These are phyloP conservation scores for Drosophila pseudotalamancana DNA, from an alignment of 2,888 invertebrate genomes.

Conservation along the genomic window DNA sequence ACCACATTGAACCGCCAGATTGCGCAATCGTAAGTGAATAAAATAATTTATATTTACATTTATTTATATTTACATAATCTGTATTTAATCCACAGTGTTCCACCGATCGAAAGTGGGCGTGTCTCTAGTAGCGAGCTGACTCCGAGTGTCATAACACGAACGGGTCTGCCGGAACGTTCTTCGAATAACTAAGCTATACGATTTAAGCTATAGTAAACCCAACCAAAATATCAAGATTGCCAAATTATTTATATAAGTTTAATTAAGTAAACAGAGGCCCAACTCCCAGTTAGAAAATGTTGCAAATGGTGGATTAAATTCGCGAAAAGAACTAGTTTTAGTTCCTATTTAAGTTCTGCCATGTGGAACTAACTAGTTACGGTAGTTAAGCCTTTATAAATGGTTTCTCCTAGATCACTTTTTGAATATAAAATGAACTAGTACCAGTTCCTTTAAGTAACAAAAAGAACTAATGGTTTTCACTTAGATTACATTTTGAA, in stretches of 20 bases:
- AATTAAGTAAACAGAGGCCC: slow-evolving; percentile 29
- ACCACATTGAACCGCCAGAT: slow-evolving; percentile 85
- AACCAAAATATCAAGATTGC: slow-evolving; percentile 60
- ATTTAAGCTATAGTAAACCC: slow-evolving; percentile 26
- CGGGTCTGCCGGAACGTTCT: slow-evolving; percentile 84
- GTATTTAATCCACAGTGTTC: slow-evolving; percentile 77
- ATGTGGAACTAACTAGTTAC: not conserved
- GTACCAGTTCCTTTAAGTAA: no score
- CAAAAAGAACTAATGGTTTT: no score
- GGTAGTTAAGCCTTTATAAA: not conserved
- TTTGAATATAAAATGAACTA: slow-evolving; percentile 1
- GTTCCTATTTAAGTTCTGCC: not conserved
- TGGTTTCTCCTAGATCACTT: not conserved
- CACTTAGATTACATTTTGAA: no score
- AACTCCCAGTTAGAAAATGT: slow-evolving; percentile 49
- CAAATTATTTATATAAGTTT: slow-evolving; percentile 56
- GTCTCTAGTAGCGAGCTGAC: slow-evolving; percentile 81
- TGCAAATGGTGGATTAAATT: slow-evolving; percentile 1
- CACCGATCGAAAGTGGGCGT: slow-evolving; percentile 85
- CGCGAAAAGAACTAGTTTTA: slow-evolving; percentile 4
- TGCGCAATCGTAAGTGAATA: slow-evolving; percentile 85
- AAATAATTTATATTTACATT: slow-evolving; percentile 7
- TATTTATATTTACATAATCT: not conserved
- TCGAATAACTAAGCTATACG: slow-evolving; percentile 80
- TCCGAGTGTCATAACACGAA: slow-evolving; percentile 86